Conservation (phyloP, 2,113 vertebrate genomes). For the Paralichthys olivaceus region DNA sequence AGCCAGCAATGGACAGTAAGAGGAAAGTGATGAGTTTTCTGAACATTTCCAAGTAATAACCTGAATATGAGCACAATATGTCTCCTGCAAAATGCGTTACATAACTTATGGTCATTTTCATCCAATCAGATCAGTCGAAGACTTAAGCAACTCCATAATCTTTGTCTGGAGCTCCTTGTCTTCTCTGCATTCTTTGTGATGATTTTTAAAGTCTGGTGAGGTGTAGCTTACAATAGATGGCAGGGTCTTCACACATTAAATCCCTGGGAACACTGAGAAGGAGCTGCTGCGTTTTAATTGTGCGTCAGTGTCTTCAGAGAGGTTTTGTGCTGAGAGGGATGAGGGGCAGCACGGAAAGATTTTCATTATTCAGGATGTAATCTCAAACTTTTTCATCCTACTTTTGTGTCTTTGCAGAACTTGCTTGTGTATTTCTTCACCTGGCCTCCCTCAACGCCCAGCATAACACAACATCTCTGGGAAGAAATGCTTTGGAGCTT, state of each 20-base stretch:
- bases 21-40: no score
- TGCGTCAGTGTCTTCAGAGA: slow-evolving; percentile 77
- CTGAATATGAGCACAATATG: no score
- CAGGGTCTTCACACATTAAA: slow-evolving; percentile 21
- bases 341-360: no score
- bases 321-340: slow-evolving; percentile 49
- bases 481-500: slow-evolving; percentile 68
- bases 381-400: slow-evolving; percentile 63
- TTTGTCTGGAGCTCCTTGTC: no score
- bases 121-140: no score
- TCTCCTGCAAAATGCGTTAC: no score
- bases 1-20: no score
- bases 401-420: slow-evolving; percentile 69
- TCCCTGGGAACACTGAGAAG: not conserved
- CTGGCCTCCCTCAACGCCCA: slow-evolving; percentile 71
- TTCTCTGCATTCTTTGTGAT: not conserved
- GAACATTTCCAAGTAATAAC: no score
- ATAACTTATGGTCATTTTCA: no score
- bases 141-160: no score
- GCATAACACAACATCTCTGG: slow-evolving; percentile 76
- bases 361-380: slow-evolving; percentile 72
- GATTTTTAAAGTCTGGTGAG: not conserved
- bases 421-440: slow-evolving; percentile 74
- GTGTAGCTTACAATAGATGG: slow-evolving; percentile 27
- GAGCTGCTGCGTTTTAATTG: slow-evolving; percentile 1